phyloP scores from a whole-genome alignment of 2,888 invertebrate genomes.

The Eupithecia tripunctaria region DNA sequence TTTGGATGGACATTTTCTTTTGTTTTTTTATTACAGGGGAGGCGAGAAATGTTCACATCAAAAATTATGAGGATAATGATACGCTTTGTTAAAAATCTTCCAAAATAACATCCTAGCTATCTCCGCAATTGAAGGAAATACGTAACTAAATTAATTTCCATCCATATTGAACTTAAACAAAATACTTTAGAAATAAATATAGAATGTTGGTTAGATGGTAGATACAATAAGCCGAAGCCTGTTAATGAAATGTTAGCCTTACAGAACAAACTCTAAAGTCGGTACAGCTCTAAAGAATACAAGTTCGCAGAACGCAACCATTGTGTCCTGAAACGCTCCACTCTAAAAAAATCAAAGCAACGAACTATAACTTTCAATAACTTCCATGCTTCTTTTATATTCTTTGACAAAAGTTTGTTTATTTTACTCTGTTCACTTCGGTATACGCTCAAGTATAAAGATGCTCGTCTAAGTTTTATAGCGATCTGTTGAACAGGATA shows the following conservation, averaged over 20 bases:
- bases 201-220: not conserved
- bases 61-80: constrained; percentile 19
- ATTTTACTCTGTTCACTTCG: constrained; percentile 19
- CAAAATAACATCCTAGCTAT: not conserved
- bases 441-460: constrained; percentile 38
- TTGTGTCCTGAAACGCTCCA: constrained; percentile 3
- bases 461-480: constrained; percentile 46
- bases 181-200: not conserved
- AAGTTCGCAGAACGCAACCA: constrained; percentile 8
- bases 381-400: constrained; percentile 5
- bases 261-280: constrained; percentile 7
- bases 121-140: not conserved
- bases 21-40: constrained; percentile 25
- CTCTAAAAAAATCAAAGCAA: constrained; percentile 22
- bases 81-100: constrained; percentile 15
- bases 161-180: not conserved
- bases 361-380: constrained; percentile 20
- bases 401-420: constrained; percentile 24
- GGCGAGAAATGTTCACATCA: constrained; percentile 18
- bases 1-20: constrained; percentile 25
- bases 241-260: constrained; percentile 13
- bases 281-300: constrained; percentile 7
- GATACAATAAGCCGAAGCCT: not conserved
- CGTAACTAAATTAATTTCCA: not conserved
- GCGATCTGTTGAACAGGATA: constrained; percentile 57